phyloP scores from a whole-genome alignment of 2,888 invertebrate species.

The Idaea straminata region DNA sequence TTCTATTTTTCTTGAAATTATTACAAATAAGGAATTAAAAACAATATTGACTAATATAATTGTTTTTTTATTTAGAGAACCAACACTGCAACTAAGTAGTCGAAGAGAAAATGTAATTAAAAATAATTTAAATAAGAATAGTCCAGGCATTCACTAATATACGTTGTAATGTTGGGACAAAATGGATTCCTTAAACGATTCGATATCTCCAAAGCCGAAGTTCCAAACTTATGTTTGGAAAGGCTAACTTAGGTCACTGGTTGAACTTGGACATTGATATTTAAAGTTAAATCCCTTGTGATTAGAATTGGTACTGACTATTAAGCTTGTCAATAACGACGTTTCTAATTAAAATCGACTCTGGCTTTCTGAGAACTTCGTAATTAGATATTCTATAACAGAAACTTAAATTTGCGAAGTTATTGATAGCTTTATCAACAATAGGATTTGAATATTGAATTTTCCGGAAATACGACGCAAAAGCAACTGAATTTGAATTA shows the following conservation, averaged over 20 bases:
- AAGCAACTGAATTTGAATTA: neutral
- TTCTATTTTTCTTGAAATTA: no score
- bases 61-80: neutral
- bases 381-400: neutral
- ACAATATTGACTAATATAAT: neutral
- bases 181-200: neutral
- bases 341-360: slow-evolving; percentile 18
- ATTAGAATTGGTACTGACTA: slow-evolving; percentile 17
- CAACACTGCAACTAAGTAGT: neutral
- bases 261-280: slow-evolving; percentile 21
- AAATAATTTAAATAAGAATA: neutral
- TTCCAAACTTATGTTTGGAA: slow-evolving; percentile 21
- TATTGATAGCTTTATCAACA: neutral
- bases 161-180: neutral
- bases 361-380: slow-evolving; percentile 9
- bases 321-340: slow-evolving; percentile 22
- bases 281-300: slow-evolving; percentile 21
- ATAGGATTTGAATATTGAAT: slow-evolving; percentile 16
- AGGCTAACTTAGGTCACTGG: slow-evolving; percentile 29
- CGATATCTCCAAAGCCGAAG: neutral
- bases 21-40: no score
- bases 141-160: neutral
- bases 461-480: neutral
- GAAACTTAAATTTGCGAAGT: neutral
- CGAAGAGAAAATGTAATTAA: neutral